Evolutionary conservation across 2,113 vertebrate species (phyloP), one percentile per base, ranked within the genome.

Genomic region (Nycticryphes semicollaris): DNA sequence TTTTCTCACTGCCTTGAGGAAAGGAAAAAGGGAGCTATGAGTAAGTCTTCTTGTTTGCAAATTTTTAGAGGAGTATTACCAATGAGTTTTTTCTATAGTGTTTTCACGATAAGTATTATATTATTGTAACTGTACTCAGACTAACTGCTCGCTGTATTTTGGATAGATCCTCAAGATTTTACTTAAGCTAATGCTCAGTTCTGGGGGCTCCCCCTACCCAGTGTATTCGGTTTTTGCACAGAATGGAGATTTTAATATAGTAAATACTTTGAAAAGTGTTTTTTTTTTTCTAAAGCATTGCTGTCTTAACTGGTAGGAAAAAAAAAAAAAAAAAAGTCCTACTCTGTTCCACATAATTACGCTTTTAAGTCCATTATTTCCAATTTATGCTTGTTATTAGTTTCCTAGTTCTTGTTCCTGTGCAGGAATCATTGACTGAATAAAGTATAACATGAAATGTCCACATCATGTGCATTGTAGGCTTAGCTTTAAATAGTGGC

Each of bases 121-220:
- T 37, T 50, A 72, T 60, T 43, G 7, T 37, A 31, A 27, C 37
- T 80, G 8, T 3, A 17, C 5, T 41, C 17, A n/a, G 50, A 73
- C 41, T 35, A 48, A 35, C 24, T 30, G 7, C 47, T 53, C 54
- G 8, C 35, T 81, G 30, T 35, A 50, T 53, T 75, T 91, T 75
- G 18, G 9, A 66, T 9, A 31, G 7, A 48, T 76, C 3, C 7
- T 66, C 23, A 74, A 45, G 20, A 50, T 60, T 72, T 72, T 70
- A 43, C 3, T 23, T 73, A 62, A 37, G 33, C 3, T 78, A 53
- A 59, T 12, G 37, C 2, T 47, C 59, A 45, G 16, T 16, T 62
- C 50, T n/a, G 6, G 3, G 1, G 12, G 3, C 1, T 62, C 4
- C 3, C 3, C 24, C 41, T 33, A 17, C 1, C 11, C 1, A 10